Evolutionary conservation across 2,113 vertebrate species (phyloP).

Genomic region (Pipa parva): DNA sequence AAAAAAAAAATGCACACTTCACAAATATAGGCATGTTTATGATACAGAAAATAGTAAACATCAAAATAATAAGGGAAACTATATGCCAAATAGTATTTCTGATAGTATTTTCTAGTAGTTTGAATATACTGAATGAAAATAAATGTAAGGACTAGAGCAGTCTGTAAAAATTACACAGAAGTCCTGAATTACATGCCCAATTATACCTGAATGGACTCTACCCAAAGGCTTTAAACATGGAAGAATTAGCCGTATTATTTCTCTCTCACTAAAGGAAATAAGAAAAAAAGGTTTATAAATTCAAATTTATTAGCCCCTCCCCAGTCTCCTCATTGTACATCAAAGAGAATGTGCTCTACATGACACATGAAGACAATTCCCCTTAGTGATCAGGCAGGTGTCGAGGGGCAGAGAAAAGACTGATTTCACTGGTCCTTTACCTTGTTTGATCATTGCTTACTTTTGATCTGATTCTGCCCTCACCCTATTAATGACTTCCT

Average conservation of each 20-base stretch:
- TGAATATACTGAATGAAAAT: too few species aligned
- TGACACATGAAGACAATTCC: constrained; percentile 63
- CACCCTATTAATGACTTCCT: constrained; percentile 70
- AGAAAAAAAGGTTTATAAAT: constrained; percentile 56
- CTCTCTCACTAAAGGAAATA: constrained; percentile 44
- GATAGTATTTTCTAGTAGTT: too few species aligned
- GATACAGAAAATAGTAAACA: too few species aligned
- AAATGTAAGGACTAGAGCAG: too few species aligned
- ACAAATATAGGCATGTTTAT: too few species aligned
- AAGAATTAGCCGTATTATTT: constrained; percentile 46
- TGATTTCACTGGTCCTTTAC: constrained; percentile 67
- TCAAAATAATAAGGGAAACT: too few species aligned
- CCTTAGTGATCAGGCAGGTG: constrained; percentile 68
- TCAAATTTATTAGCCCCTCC: constrained; percentile 52
- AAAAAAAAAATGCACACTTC: too few species aligned
- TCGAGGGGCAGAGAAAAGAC: constrained; percentile 68
- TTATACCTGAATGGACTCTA: constrained; percentile 16
- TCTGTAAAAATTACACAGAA: too few species aligned
- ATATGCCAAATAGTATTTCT: too few species aligned
- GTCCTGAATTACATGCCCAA: not conserved
- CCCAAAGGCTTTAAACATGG: constrained; percentile 42
- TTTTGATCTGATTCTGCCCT: constrained; percentile 77
- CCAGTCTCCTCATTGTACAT: constrained; percentile 55
- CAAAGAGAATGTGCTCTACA: constrained; percentile 69
- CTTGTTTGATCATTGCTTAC: constrained; percentile 73